Evolutionary conservation across 2,888 invertebrate genomes (phyloP), one percentile per base, ranked within the genome.

Genomic region (Timema cristinae): DNA sequence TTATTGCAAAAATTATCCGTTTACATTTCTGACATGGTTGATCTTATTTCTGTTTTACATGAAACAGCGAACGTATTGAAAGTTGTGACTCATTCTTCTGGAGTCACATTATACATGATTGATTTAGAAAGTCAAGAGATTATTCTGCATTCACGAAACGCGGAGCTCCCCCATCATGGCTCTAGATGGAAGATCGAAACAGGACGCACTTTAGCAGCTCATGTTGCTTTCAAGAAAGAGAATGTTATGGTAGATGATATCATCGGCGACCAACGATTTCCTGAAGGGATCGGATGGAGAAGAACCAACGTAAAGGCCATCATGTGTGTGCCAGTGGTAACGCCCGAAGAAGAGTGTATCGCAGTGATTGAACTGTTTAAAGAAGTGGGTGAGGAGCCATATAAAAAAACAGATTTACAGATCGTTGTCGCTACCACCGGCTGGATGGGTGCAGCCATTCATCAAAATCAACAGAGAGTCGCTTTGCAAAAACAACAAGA

Each of bases 341-440:
- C 86, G 52, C 86, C 87, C 0, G 86, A 87, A 70, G 85, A 86
- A 0, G 85, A 85, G 0, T 87, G 87, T 76, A 85, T 86, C 72
- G 88, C 87, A 1, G 86, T 89, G 0, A 80, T 89, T 0, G 88
- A 89, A 78, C 78, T 88, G 67, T 87, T 85, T 76, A 81, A 86
- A 74, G 85, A 85, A 68, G 76, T 80, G 0, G 78, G 79, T 70
- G 72, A 77, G 0, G 81, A 82, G 63, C 75, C 78, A 7, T 86
- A 84, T 77, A 80, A 81, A 71, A 79, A 80, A 71, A 47, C 16
- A 15, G 73, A 73, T 66, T 50, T 73, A 48, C 71, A 73, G 56
- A 71, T 71, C 47, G 71, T 80, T 4, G 79, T 82, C 10, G 79
- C 82, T 8, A 79, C 82, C 11, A 78, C 81, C 7, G 82, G 82